Base-by-base conservation (phyloP, 1,140 invertebrate genomes). In the Lepidostoma basale region DNA sequence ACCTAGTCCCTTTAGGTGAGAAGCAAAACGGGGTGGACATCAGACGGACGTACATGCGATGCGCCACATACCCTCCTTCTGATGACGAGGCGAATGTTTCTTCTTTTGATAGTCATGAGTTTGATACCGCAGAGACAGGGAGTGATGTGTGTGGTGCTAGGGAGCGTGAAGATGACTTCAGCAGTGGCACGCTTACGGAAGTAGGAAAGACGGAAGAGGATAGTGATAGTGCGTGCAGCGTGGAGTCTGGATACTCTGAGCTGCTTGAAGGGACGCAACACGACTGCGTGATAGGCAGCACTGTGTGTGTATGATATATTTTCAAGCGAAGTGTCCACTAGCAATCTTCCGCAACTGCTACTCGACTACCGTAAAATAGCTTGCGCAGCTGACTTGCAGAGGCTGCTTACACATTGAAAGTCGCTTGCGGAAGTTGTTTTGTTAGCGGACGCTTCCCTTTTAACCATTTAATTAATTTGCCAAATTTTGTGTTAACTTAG, bases 181-280 rank as follows among this genome's bases (percentile, higher is more conserved):
- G 74, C 52, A 78, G 74, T 1, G 26, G 20, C 3, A 26, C 80
- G 75, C 70, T 77, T 72, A 78, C 73, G 1, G 79, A 80, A 59
- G 80, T 78, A 5, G 79, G 76, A 45, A 78, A 79, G 71, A 78
- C 74, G 9, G 76, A 77, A 23, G 83, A 82, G 20, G 84, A 85
- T 66, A 84, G 83, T 65, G 83, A 81, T 67, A 85, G 84, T 76
- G 83, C 84, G 5, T 85, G 83, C 74, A 84, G 83, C 69, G 83
- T 85, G 54, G 85, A 86, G 73, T 85, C 84, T 14, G 85, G 85
- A 9, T 86, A 85, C 71, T 85, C 84, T 14, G 85, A 86, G 74
- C 75, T 83, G 25, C 66, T 83, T 2, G 85, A 72, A 22, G 54
- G 40, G n/a, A 64, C 47, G 45, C 70, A 69, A 6, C 42, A 39